phyloP scores from a whole-genome alignment of 92 coral and sea anemone genomes.

The Meandrina meandrites region DNA sequence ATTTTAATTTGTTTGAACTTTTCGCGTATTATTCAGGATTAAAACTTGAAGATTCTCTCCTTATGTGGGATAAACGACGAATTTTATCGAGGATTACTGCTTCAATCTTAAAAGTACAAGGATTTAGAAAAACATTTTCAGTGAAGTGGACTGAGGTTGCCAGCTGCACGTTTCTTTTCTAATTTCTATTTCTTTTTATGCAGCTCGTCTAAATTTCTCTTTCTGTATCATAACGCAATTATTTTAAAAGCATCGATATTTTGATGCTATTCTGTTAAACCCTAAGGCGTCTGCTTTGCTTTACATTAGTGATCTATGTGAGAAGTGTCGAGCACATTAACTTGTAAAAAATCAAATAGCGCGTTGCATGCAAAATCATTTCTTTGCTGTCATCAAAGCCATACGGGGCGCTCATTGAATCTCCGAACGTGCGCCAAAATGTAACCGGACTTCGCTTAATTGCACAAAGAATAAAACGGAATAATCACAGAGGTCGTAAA shows the following conservation, averaged over 20 bases:
- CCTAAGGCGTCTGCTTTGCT: slow-evolving; percentile 4
- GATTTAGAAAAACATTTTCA: not conserved
- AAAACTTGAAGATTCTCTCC: not conserved
- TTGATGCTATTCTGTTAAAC: not conserved
- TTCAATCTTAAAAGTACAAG: not conserved
- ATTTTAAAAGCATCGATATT: slow-evolving; percentile 28
- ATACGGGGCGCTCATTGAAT: not conserved
- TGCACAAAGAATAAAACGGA: not conserved
- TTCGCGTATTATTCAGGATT: not conserved
- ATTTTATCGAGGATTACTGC: not conserved
- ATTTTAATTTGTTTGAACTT: not conserved
- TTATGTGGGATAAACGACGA: not conserved
- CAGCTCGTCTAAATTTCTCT: not conserved
- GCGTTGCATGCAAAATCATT: not conserved
- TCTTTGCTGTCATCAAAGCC: not conserved
- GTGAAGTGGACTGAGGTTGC: not conserved
- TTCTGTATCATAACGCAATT: slow-evolving; percentile 44
- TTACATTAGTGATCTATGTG: not conserved
- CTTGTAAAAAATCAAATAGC: not conserved
- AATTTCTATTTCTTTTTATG: not conserved
- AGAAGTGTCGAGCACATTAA: slow-evolving; percentile 1
- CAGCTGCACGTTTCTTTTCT: not conserved
- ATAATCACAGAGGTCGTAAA: not conserved
- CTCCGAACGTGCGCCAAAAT: not conserved
- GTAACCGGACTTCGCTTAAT: slow-evolving; percentile 1